These are phyloP conservation scores for Bimastos eiseni DNA, from an alignment of 2,888 invertebrate species.

Conservation along the genomic window DNA sequence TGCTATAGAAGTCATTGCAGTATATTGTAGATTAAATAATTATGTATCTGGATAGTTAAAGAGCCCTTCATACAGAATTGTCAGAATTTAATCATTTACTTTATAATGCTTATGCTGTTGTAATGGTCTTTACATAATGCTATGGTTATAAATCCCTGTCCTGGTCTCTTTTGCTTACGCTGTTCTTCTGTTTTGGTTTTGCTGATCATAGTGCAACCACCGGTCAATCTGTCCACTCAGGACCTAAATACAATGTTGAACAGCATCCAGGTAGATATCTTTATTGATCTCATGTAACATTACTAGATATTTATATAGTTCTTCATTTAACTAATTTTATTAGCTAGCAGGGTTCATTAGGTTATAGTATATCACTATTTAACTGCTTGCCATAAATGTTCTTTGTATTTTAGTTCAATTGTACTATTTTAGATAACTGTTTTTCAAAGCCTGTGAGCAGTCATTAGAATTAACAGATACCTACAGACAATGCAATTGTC, in stretches of 20 bases:
- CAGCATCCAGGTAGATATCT: neutral
- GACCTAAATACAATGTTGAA: conserved; percentile 13
- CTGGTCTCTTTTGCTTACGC: neutral
- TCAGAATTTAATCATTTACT: neutral
- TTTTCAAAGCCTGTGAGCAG: neutral
- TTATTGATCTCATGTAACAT: neutral
- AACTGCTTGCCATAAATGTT: neutral
- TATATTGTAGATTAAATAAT: neutral
- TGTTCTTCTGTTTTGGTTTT: neutral
- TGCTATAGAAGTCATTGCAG: neutral
- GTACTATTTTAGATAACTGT: neutral
- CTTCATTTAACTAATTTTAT: neutral
- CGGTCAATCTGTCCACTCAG: neutral
- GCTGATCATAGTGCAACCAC: neutral
- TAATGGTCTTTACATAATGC: neutral
- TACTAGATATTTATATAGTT: neutral
- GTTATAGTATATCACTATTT: neutral
- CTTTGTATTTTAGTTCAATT: neutral
- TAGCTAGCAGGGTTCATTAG: neutral
- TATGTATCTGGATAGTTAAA: neutral
- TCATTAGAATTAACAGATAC: neutral
- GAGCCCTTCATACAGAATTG: neutral
- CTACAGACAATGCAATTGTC: neutral
- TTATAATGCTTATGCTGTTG: neutral
- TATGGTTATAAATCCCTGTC: neutral